These are phyloP conservation scores for Copsychus sechellarum DNA, from an alignment of 2,113 vertebrate genomes.

Conservation along the genomic window DNA sequence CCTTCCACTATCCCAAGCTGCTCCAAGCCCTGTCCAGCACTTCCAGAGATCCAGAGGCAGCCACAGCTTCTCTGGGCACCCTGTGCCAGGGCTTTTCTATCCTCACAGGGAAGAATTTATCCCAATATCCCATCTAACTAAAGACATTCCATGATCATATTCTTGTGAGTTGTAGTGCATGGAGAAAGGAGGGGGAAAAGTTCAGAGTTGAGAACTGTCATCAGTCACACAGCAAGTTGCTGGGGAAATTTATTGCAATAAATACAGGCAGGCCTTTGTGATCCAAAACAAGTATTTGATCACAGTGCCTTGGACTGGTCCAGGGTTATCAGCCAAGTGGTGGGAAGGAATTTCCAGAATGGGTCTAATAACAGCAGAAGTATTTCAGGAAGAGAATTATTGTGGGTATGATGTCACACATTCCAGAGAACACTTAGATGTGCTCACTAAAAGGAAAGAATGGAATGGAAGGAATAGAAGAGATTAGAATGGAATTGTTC, in stretches of 20 bases:
- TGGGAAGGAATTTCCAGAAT: not conserved
- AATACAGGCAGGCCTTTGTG: not conserved
- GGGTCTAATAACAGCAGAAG: not conserved
- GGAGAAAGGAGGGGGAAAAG: not conserved
- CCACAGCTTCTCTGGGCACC: not conserved
- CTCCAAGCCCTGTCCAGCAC: fast-evolving
- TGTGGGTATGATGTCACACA: not conserved
- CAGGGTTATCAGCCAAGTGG: not conserved
- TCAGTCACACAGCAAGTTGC: fast-evolving
- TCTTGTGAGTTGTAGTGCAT: not conserved
- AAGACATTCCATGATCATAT: not conserved
- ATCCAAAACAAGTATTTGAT: not conserved
- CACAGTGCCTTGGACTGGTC: not conserved
- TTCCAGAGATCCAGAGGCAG: not conserved
- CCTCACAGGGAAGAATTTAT: fast-evolving
- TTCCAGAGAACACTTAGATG: not conserved
- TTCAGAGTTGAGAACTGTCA: not conserved
- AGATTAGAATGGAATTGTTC: not conserved
- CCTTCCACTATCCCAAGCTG: fast-evolving
- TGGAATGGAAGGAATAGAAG: not conserved
- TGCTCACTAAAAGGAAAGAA: not conserved
- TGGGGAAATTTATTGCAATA: not conserved
- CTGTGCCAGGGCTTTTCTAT: fast-evolving
- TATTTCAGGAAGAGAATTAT: not conserved
- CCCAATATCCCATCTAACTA: not conserved